These are phyloP conservation scores for Kuschelorhynchus macadamiae DNA, from an alignment of 2,888 invertebrate genomes.

Conservation along the genomic window DNA sequence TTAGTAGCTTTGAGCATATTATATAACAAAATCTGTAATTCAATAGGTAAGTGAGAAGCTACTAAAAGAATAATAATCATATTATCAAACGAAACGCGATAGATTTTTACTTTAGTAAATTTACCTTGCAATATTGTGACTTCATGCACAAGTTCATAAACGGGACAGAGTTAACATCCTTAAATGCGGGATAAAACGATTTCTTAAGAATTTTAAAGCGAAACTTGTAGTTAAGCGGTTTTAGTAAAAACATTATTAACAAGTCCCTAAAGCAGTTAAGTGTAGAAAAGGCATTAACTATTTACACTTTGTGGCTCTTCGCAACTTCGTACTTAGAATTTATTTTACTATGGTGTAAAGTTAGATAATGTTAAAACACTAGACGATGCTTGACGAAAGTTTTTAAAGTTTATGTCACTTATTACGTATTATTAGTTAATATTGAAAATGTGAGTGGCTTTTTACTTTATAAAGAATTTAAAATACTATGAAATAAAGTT, in stretches of 20 bases:
- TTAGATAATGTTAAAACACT: neutral
- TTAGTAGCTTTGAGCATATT: no score
- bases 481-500: no score
- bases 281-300: constrained; percentile 48
- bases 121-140: no score
- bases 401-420: neutral
- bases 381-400: neutral
- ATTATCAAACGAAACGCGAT: no score
- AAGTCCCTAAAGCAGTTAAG: constrained; percentile 47
- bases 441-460: no score
- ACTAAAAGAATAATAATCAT: no score
- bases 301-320: constrained; percentile 45
- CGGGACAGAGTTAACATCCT: constrained; percentile 8
- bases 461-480: no score
- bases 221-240: constrained; percentile 41
- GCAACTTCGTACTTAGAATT: constrained; percentile 45
- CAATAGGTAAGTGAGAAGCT: no score
- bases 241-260: constrained; percentile 44
- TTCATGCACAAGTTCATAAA: no score
- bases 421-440: no score
- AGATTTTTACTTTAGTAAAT: no score
- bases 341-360: constrained; percentile 29
- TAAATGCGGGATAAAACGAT: constrained; percentile 32
- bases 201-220: constrained; percentile 42
- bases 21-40: no score